These are phyloP conservation scores for Protophormia terraenovae DNA, from an alignment of 2,888 invertebrate species.

Conservation along the genomic window DNA sequence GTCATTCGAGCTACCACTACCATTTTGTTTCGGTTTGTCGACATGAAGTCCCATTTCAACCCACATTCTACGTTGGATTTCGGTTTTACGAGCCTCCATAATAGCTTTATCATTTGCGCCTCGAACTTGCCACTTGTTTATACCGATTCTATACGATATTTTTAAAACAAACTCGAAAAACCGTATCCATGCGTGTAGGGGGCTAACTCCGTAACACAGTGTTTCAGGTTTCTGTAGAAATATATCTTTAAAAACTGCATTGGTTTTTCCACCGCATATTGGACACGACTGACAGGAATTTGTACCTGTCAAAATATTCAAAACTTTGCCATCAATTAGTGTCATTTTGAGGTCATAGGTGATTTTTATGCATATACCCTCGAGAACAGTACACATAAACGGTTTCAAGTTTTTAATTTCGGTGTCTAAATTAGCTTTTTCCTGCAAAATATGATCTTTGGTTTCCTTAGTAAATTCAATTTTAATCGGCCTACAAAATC, in stretches of 20 bases:
- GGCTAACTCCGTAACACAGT: slow-evolving; percentile 36
- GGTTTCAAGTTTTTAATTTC: slow-evolving; percentile 10
- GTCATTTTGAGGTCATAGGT: background rate
- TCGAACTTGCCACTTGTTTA: slow-evolving; percentile 39
- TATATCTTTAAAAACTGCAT: background rate
- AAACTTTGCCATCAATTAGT: slow-evolving; percentile 8
- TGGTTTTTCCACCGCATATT: background rate
- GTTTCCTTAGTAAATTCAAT: slow-evolving; percentile 15
- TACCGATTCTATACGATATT: slow-evolving; percentile 13
- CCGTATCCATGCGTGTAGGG: slow-evolving; percentile 48
- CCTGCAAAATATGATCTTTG: background rate
- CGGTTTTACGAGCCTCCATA: slow-evolving; percentile 13
- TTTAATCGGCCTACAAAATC: slow-evolving; percentile 24
- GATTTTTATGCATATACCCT: background rate
- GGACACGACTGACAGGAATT: background rate
- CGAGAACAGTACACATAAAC: background rate
- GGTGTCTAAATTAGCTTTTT: slow-evolving; percentile 5
- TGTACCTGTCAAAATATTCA: slow-evolving; percentile 2
- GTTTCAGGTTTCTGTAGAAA: background rate
- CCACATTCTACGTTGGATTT: slow-evolving; percentile 40
- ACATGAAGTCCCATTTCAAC: slow-evolving; percentile 49
- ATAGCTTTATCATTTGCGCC: slow-evolving; percentile 7
- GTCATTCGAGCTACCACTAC: slow-evolving; percentile 44
- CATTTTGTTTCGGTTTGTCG: slow-evolving; percentile 48
- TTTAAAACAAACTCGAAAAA: slow-evolving; percentile 54